A percentile compares a stretch with the other conserved stretches of the same genome.
Conservation (phyloP, 2,888 invertebrate genomes). For the Nasonovia ribisnigri region DNA sequence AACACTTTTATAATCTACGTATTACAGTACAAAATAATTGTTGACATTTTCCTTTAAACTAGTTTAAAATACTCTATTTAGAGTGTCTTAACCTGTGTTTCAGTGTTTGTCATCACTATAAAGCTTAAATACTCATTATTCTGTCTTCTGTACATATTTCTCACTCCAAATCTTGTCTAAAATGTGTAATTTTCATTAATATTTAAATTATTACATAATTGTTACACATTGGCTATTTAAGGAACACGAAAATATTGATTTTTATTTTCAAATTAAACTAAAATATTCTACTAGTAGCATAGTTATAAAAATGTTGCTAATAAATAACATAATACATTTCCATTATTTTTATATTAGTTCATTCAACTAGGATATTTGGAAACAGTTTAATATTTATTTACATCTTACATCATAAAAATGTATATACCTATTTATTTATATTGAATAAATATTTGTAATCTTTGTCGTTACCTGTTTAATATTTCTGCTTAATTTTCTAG, state of each 20-base stretch:
- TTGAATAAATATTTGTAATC: too few species aligned
- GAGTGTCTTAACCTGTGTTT: neutral
- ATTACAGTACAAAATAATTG: neutral
- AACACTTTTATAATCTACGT: neutral
- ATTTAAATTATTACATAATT: neutral
- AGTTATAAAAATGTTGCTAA: neutral
- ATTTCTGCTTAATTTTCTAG: too few species aligned
- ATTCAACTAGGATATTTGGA: too few species aligned
- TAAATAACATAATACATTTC: neutral
- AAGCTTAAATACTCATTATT: neutral
- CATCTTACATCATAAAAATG: too few species aligned
- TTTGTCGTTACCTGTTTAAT: too few species aligned
- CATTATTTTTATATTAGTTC: too few species aligned
- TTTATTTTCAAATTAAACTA: neutral
- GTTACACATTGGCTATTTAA: neutral
- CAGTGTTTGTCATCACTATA: neutral
- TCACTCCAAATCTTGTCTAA: neutral
- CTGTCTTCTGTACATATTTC: neutral
- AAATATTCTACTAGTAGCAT: neutral
- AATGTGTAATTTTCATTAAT: neutral
- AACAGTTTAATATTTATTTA: too few species aligned
- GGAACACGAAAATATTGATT: neutral
- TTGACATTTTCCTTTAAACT: neutral
- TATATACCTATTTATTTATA: too few species aligned
- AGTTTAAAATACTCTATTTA: neutral